phyloP scores from a whole-genome alignment of 2,888 invertebrate species.

The Dysmachus trigonus region DNA sequence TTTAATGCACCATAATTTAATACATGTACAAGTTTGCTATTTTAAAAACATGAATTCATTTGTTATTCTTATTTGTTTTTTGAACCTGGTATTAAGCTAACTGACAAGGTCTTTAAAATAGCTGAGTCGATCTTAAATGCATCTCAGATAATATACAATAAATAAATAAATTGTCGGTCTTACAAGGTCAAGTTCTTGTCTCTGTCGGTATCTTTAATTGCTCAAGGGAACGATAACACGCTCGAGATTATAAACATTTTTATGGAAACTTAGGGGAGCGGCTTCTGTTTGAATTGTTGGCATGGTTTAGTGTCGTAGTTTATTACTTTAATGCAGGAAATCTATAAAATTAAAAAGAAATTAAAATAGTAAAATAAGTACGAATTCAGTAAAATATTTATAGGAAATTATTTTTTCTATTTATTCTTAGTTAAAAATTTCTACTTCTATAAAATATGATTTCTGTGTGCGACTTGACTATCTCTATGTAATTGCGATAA shows the following conservation, averaged over 20 bases:
- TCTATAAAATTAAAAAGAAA: background rate
- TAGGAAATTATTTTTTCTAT: background rate
- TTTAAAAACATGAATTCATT: too few species aligned
- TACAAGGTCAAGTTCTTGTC: background rate
- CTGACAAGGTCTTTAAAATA: background rate
- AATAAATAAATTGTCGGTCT: background rate
- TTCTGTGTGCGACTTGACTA: too few species aligned
- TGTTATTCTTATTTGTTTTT: too few species aligned
- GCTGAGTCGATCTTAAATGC: background rate
- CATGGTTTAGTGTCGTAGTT: background rate
- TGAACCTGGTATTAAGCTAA: background rate
- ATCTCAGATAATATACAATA: background rate
- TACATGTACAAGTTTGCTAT: too few species aligned
- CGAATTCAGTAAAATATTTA: background rate
- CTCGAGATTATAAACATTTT: background rate
- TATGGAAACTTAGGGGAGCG: background rate
- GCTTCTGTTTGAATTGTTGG: background rate
- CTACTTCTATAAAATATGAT: too few species aligned
- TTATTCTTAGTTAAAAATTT: too few species aligned
- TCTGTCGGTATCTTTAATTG: background rate
- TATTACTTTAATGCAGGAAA: background rate
- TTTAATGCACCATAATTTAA: too few species aligned
- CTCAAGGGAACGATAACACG: background rate
- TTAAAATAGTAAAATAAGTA: background rate
- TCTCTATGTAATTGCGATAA: too few species aligned